Base-by-base conservation (phyloP, 53 echinoderm and acorn worm genomes). In the Actinopyga echinites region DNA sequence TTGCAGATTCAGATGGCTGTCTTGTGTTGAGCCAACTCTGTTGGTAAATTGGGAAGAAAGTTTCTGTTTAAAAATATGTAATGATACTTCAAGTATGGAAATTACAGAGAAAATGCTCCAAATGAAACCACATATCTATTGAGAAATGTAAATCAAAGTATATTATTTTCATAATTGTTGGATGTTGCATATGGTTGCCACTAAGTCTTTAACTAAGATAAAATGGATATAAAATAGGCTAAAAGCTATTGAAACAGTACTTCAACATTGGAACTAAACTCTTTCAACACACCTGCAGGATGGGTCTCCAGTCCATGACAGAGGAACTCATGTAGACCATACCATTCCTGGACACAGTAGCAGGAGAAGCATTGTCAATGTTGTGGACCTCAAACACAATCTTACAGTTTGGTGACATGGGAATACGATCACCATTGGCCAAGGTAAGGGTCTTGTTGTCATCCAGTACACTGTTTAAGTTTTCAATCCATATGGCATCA, bases 401-500 rank as follows among this genome's bases (percentile, higher is more conserved):
- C 87, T 99, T 99, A 82, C 99, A 99, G 75, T 88, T 92, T 29
- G 99, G 99, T 53, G 99, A 83, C 99, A 99, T 99, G 11, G 92
- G 92, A 83, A 99, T 99, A 62, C 99, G 92, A 69, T 99, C 99
- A 34, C 99, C 99, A 57, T 99, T 99, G 78, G 99, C 99, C 40
- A 99, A 68, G 33, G 94, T 99, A 85, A 99, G 53, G 29, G 99
- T 99, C 80, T 69, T 99, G 91, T 99, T 99, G 81, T 99, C 99
- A 75, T 99, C 99, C 35, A 99, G 43, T 30, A 95, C 99, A 85
- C 94, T 94, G 89, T 99, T 99, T 33, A 99, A 88, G 45, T 99
- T 99, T 86, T 99, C 99, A 85, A 99, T 99, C 99, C 99, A 99
- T 74, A 99, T 99, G 30, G 99, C 99, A 86, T 99, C 99, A 22